Evolutionary conservation across 2,888 invertebrate genomes (phyloP), one percentile per base, ranked within the genome.

Genomic region (Trachelus stipa): DNA sequence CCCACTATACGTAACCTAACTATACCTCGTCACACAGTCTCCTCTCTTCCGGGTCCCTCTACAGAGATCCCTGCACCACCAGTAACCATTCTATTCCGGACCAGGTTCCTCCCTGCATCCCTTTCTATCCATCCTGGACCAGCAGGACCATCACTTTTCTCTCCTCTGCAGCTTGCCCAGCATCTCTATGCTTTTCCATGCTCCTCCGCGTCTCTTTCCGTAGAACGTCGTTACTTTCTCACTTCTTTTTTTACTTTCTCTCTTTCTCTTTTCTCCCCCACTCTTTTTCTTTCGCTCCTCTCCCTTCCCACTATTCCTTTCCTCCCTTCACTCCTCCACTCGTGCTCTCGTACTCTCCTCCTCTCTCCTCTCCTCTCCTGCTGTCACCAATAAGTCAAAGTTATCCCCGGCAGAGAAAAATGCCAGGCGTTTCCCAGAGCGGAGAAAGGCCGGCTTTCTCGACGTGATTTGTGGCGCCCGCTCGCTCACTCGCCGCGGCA

Each of bases 301-400:
- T 77, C 76, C 75, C 74, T 76, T 75, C 75, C 80, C 79, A 76
- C 78, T 1, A 77, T 76, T 81, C 79, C 79, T 0, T 73, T 80
- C 74, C 35, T 68, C 68, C 40, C 77, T 74, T 40, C 68, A 68
- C 56, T 68, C 12, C 68, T 73, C 11, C 30, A 12, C 73, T 76
- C 73, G 34, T 75, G 76, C 69, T 68, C 74, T 77, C 75, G 69
- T 69, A 77, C 73, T 73, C 73, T 75, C 79, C 77, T 82, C 79
- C 69, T 68, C 34, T 35, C 78, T 79, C 80, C 79, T 83, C 82
- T 81, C 82, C 84, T 85, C 83, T 83, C 78, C 83, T 83, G 86
- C 89, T 89, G 91, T 90, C 90, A 89, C 91, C 90, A 88, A 90
- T 90, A 90, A 90, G 91, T 90, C 91, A 91, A 91, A 91, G 89